Conservation (phyloP, 2,797 vertebrate species). For the Myotis planiceps region DNA sequence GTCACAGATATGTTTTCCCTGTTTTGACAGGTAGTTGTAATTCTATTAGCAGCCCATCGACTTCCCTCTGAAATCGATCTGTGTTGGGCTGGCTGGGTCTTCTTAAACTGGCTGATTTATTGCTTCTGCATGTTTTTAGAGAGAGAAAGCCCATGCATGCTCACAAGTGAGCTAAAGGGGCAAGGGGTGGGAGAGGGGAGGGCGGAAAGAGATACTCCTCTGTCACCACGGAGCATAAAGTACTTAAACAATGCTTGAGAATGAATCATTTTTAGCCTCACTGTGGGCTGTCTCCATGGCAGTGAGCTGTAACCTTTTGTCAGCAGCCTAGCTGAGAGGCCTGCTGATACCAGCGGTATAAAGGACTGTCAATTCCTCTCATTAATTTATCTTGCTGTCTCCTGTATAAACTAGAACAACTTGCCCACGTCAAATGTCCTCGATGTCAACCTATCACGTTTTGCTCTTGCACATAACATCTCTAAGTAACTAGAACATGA, state of each 20-base stretch:
- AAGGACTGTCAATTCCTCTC: constrained; percentile 92
- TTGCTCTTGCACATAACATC: constrained; percentile 73
- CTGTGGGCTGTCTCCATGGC: constrained; percentile 72
- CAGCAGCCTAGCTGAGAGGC: constrained; percentile 88
- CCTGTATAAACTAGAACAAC: constrained; percentile 80
- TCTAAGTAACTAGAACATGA: constrained; percentile 65
- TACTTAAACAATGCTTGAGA: constrained; percentile 85
- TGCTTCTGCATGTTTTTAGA: constrained; percentile 86
- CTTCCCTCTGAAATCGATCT: constrained; percentile 88
- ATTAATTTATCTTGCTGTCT: constrained; percentile 90
- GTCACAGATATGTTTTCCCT: constrained; percentile 88
- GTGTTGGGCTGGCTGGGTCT: constrained; percentile 85
- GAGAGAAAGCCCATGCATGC: constrained; percentile 55
- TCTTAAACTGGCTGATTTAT: constrained; percentile 91
- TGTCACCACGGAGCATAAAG: constrained; percentile 78
- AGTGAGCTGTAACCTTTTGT: constrained; percentile 89
- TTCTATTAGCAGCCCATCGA: constrained; percentile 91
- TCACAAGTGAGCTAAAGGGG: constrained; percentile 52
- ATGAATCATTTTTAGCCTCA: constrained; percentile 87
- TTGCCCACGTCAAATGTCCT: constrained; percentile 80
- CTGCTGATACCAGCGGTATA: constrained; percentile 87
- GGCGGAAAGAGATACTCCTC: constrained; percentile 52
- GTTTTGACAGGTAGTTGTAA: constrained; percentile 92
- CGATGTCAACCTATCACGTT: constrained; percentile 76
- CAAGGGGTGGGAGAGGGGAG: background rate